Base-by-base conservation (phyloP, 2,113 vertebrate genomes). In the Poicephalus meyeri region DNA sequence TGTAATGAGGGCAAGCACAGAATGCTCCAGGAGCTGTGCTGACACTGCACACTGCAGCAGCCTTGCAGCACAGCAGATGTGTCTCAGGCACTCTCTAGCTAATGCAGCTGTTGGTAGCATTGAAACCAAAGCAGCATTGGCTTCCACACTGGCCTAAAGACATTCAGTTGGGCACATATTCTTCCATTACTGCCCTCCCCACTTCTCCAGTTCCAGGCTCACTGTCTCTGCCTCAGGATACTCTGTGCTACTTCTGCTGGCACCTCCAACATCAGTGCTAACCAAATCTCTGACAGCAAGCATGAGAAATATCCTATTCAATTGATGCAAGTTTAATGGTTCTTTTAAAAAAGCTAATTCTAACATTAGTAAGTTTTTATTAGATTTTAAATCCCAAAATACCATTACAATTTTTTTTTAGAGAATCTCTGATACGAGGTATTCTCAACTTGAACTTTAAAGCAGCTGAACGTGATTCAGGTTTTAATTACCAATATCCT, bases 31-130 rank as follows among this genome's bases (percentile, higher is more conserved):
- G 2, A 46, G 56, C 44, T 35, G 42, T 4, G 77, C 83, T 58
- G 55, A 21, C 28, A 9, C 49, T n/a, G 70, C 13, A 3, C 4
- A 4, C 35, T 28, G 3, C 64, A n/a, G 55, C 14, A 1, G 2
- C 16, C 44, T 9, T 39, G 71, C 90, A 58, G 64, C 31, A 28
- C 6, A 1, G 63, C 55, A 64, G 26, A 4, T 4, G 28, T 12
- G 24, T 25, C 19, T 9, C 11, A 44, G 64, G 49, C 4, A 64
- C 29, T 42, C 33, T n/a, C 26, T 7, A 26, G 33, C 68, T 31
- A 53, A 21, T 3, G n/a, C 68, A 77, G 63, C 47, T 44, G 2
- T 20, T 5, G 7, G 47, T 17, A 29, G 42, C 14, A 13, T 5
- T 26, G 44, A 52, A 73, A 56, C 26, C 47, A 21, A 28, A 39